phyloP scores from a whole-genome alignment of 2,888 invertebrate species.

The Cheiracanthium punctorium region DNA sequence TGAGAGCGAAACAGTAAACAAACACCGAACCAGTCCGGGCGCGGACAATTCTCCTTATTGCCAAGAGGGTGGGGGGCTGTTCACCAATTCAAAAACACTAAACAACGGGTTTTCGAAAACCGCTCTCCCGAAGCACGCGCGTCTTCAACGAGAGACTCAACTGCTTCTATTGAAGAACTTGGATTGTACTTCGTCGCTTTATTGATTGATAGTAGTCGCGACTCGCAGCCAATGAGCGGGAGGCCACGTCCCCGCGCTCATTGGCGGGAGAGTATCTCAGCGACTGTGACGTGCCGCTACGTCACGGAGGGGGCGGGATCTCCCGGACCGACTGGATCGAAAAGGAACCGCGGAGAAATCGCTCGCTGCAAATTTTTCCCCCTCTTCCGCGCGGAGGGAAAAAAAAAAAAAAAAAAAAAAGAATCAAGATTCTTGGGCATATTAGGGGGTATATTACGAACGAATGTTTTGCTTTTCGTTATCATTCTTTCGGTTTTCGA shows the following conservation, averaged over 20 bases:
- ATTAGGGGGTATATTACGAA: conserved; percentile 17
- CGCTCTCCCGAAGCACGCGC: background rate
- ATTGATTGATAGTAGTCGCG: conserved; percentile 46
- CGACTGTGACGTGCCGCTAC: conserved; percentile 26
- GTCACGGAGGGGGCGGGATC: background rate
- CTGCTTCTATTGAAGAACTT: conserved; percentile 25
- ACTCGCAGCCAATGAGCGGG: conserved; percentile 20
- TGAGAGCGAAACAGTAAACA: background rate
- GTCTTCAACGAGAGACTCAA: conserved; percentile 27
- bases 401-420: conserved; percentile 21
- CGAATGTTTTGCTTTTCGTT: conserved; percentile 8
- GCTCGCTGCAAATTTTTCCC: background rate
- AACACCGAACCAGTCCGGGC: background rate
- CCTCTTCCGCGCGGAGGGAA: background rate
- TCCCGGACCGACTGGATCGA: conserved; percentile 11
- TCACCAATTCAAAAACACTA: background rate
- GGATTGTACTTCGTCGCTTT: conserved; percentile 35
- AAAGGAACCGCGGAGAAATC: conserved; percentile 22
- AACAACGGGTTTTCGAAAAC: background rate
- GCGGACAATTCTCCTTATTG: background rate
- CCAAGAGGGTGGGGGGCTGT: background rate
- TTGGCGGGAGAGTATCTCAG: conserved; percentile 19
- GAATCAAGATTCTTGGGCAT: conserved; percentile 15
- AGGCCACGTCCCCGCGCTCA: background rate
- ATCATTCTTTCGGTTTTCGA: no score